Evolutionary conservation across 1,140 invertebrate species (phyloP).

Genomic region (Camponotus vicinus): DNA sequence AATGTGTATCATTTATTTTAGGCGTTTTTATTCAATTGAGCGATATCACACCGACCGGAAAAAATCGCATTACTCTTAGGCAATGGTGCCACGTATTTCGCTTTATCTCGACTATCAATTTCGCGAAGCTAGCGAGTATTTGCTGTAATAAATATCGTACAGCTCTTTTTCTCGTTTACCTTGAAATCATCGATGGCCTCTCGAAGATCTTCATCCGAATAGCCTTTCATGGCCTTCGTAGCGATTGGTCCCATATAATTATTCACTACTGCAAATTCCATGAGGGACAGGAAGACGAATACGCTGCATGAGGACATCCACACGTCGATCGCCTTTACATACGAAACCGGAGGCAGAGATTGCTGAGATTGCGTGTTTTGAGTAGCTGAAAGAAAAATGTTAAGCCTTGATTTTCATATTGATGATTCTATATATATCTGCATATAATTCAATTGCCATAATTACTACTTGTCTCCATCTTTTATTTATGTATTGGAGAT

Average conservation of each 20-base stretch:
- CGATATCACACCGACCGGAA: slow-evolving; percentile 17
- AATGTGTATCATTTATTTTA: slow-evolving; percentile 21
- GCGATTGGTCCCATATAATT: slow-evolving; percentile 96
- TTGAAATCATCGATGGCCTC: slow-evolving; percentile 92
- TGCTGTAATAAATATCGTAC: slow-evolving; percentile 21
- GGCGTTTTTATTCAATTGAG: slow-evolving; percentile 29
- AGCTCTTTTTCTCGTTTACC: slow-evolving; percentile 82
- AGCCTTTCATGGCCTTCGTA: slow-evolving; percentile 96
- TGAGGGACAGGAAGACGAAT: slow-evolving; percentile 96
- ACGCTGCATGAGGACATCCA: slow-evolving; percentile 98
- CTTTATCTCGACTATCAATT: slow-evolving; percentile 58
- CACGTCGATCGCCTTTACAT: slow-evolving; percentile 96
- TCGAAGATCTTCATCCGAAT: slow-evolving; percentile 93
- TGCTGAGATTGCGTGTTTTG: slow-evolving; percentile 96
- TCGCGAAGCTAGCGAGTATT: not conserved
- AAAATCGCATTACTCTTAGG: slow-evolving; percentile 17
- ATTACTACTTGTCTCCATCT: not conserved
- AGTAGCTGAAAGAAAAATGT: slow-evolving; percentile 88
- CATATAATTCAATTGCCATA: not conserved
- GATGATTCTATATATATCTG: not conserved
- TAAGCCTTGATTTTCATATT: not conserved
- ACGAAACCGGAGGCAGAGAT: slow-evolving; percentile 95
- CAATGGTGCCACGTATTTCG: slow-evolving; percentile 13
- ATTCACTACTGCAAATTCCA: slow-evolving; percentile 97
- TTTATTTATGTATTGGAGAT: not conserved